Percentiles rank a stretch among this genome's conserved stretches.
Evolutionary conservation across 1,140 invertebrate genomes (phyloP).

Genomic region (Sycobia sp.): DNA sequence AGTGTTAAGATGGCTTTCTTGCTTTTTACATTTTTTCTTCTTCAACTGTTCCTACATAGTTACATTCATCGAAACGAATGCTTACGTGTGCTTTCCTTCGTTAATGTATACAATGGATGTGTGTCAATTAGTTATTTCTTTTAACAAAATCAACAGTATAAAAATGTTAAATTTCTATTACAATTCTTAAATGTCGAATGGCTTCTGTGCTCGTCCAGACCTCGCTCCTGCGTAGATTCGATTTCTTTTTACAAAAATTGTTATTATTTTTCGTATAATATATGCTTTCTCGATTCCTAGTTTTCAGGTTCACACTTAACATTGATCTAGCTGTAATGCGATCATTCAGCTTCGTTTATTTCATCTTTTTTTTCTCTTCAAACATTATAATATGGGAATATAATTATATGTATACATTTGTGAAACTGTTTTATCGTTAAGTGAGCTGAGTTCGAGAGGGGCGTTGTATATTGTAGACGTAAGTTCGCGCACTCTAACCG

Average conservation of each 20-base stretch:
- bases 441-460: constrained; percentile 38
- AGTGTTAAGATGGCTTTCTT: constrained; percentile 22
- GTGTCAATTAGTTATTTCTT: background rate
- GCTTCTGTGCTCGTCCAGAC: constrained; percentile 31
- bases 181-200: constrained; percentile 31
- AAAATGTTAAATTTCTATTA: constrained; percentile 36
- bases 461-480: constrained; percentile 38
- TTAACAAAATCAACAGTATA: constrained; percentile 36
- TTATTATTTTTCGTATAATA: constrained; percentile 9
- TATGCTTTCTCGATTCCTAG: background rate
- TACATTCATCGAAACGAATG: constrained; percentile 33
- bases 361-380: constrained; percentile 22
- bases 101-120: constrained; percentile 5
- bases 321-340: constrained; percentile 17
- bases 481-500: constrained; percentile 31
- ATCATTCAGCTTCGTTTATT: constrained; percentile 28
- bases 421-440: constrained; percentile 37
- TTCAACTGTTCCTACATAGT: background rate
- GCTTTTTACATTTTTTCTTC: constrained; percentile 18
- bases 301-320: constrained; percentile 28
- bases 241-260: constrained; percentile 26
- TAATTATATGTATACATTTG: constrained; percentile 40
- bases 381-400: constrained; percentile 37
- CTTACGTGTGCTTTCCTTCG: constrained; percentile 31
- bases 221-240: constrained; percentile 26